Base-by-base conservation (phyloP, 2,797 vertebrate species). In the Novumbra hubbsi region DNA sequence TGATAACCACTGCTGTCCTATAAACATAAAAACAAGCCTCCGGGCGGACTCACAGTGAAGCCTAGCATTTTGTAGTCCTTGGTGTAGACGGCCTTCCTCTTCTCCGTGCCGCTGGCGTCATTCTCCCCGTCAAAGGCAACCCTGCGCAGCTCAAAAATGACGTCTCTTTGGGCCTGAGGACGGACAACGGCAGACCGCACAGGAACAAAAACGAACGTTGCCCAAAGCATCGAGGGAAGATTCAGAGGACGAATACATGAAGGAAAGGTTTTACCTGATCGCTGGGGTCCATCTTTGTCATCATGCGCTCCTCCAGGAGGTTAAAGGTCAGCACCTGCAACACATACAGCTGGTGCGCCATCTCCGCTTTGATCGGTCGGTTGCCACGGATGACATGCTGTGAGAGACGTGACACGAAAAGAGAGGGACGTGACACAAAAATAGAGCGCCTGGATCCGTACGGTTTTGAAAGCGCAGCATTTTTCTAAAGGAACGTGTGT, bases 51-150 rank as follows among this genome's bases (percentile, higher is more conserved):
- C 81, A 99, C 98, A 49, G 95, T 97, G 80, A 99, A 99, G 68
- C 98, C 98, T 73, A 99, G 92, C 95, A 98, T 97, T 92, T 98
- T 99, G 92, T 99, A 99, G 91, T 99, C 98, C 93, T 98, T 98
- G 50, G 96, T 96, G 84, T 98, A 97, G 94, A 98, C 94, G 78
- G 96, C 96, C 92, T 96, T 99, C 81, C 97, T 95, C 78, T 98
- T 98, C 81, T 99, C 98, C 0, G 95, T 95, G 32, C 95, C 96
- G 0, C 82, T 94, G 30, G 95, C 90, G 79, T 99, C 98, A 1
- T 94, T 95, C 77, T 99, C 98, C 6, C 96, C 97, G 27, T 99
- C 98, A 27, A 99, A 99, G 0, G 96, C 98, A 9, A 99, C 96
- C 91, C 96, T 94, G 63, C 98, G 94, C 81, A 99, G 86, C 89